Percentiles rank a stretch among this genome's conserved stretches.
Evolutionary conservation across 2,113 vertebrate genomes (phyloP).

Genomic region (Cichladusa arquata): DNA sequence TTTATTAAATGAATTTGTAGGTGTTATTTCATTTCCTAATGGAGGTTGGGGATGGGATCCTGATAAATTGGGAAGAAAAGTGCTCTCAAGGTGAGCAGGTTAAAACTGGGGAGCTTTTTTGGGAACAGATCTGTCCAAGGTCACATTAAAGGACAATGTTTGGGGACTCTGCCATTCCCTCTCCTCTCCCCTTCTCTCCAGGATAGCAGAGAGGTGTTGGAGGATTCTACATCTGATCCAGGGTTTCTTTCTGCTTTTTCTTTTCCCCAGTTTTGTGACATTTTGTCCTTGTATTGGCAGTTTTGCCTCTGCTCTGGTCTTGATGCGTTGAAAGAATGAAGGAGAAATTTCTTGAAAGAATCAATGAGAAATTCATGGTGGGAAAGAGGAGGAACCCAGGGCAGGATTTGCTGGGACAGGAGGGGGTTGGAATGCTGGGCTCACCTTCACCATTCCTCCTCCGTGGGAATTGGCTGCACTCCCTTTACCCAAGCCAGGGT

Average conservation of each 20-base stretch:
- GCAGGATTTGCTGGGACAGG: not conserved
- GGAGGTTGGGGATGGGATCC: not conserved
- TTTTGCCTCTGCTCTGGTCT: not conserved
- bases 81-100: not conserved
- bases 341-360: not conserved
- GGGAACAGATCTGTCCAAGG: not conserved
- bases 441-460: not conserved
- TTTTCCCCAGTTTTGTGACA: not conserved
- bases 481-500: not conserved
- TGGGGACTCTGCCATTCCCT: not conserved
- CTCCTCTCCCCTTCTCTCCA: not conserved
- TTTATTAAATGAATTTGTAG: no score
- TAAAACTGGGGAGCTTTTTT: not conserved
- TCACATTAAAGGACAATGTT: not conserved
- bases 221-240: not conserved
- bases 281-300: not conserved
- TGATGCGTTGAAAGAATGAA: fast-evolving
- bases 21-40: not conserved
- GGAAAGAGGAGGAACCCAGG: not conserved
- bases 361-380: not conserved
- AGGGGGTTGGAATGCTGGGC: not conserved
- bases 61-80: not conserved
- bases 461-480: not conserved
- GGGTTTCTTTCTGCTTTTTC: not conserved
- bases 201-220: not conserved